Conservation (phyloP, 2,888 invertebrate species). For the Ophion ventricosus region DNA sequence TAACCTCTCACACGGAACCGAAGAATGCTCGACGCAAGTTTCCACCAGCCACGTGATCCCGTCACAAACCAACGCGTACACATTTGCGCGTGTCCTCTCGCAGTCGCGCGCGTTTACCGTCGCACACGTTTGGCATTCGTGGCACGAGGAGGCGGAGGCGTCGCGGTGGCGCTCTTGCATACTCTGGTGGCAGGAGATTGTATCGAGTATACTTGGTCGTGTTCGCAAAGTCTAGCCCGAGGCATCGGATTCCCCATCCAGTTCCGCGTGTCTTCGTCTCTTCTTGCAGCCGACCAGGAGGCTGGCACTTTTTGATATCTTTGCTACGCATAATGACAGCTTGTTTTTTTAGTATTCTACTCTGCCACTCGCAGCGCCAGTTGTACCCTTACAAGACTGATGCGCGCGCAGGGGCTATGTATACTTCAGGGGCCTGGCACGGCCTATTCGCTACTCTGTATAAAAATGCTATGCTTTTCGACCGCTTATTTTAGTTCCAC, state of each 20-base stretch:
- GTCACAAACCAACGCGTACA: constrained; percentile 11
- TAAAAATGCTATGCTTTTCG: too few relatives aligned
- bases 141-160: constrained; percentile 54
- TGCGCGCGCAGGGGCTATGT: too few relatives aligned
- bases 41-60: constrained; percentile 23
- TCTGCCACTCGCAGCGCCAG: too few relatives aligned
- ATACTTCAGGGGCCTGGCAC: too few relatives aligned
- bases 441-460: too few relatives aligned
- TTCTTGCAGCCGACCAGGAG: constrained; percentile 8
- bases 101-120: not conserved
- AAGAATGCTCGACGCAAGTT: constrained; percentile 69
- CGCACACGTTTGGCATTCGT: constrained; percentile 62
- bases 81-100: constrained; percentile 1
- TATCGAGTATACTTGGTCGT: constrained; percentile 29
- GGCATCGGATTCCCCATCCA: constrained; percentile 47
- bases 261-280: not conserved
- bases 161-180: constrained; percentile 1
- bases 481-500: too few relatives aligned
- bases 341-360: too few relatives aligned
- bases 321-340: too few relatives aligned
- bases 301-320: too few relatives aligned
- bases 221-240: constrained; percentile 64
- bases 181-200: constrained; percentile 21
- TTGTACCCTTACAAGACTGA: too few relatives aligned
- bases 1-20: constrained; percentile 19